phyloP scores from a whole-genome alignment of 2,888 invertebrate genomes.

The Zhengitettix transpicula region DNA sequence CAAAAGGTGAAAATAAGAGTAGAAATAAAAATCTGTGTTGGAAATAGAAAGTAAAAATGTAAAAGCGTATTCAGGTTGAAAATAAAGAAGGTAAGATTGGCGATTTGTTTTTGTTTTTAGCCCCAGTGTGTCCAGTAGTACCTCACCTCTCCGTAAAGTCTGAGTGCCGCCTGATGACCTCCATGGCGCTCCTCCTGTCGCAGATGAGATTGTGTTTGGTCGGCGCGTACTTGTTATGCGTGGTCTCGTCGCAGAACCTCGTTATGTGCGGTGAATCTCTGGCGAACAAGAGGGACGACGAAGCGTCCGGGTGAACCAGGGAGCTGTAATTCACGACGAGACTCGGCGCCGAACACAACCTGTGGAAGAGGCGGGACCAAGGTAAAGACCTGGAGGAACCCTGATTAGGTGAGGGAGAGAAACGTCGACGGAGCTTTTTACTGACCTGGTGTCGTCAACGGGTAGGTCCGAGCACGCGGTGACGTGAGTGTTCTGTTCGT shows the following conservation, averaged over 20 bases:
- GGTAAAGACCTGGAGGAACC: too few relatives aligned
- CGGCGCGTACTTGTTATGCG: conserved; percentile 42
- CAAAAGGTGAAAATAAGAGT: too few relatives aligned
- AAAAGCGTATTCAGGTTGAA: too few relatives aligned
- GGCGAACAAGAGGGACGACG: conserved; percentile 34
- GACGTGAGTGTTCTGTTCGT: conserved; percentile 26
- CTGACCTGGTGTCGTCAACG: conserved; percentile 31
- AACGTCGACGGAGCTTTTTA: not conserved
- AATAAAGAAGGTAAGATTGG: too few relatives aligned
- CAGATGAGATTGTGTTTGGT: conserved; percentile 49
- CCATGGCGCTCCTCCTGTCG: conserved; percentile 36
- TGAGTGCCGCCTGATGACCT: conserved; percentile 35
- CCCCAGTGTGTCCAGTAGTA: too few relatives aligned
- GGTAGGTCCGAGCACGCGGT: conserved; percentile 36
- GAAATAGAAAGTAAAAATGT: too few relatives aligned
- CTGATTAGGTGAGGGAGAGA: too few relatives aligned
- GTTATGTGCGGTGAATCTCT: conserved; percentile 32
- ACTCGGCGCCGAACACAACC: conserved; percentile 19
- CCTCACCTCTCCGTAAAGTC: conserved; percentile 31
- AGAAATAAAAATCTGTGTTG: too few relatives aligned
- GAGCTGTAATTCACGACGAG: conserved; percentile 23
- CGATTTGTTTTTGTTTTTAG: too few relatives aligned
- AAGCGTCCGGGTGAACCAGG: conserved; percentile 29
- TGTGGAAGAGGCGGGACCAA: conserved; percentile 7
- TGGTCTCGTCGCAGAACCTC: conserved; percentile 42